A percentile compares a stretch with the other conserved stretches of the same genome.
Evolutionary conservation across 2,113 vertebrate species (phyloP).

Genomic region (Neopipo cinnamomea): DNA sequence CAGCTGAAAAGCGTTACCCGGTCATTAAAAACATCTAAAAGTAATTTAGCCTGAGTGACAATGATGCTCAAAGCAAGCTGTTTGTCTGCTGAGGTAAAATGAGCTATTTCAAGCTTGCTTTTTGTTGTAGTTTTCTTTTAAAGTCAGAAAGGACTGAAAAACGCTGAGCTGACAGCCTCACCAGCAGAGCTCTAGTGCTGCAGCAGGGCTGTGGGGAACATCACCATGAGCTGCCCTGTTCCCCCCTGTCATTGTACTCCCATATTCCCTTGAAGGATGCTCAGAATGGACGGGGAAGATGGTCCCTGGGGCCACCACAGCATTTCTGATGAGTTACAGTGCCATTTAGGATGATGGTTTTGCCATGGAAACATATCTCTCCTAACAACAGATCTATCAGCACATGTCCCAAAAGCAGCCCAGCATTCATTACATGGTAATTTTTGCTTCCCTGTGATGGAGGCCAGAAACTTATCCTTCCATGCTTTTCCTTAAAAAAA

Average conservation of each 20-base stretch:
- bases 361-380: conserved; percentile 49
- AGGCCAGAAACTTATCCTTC: background rate
- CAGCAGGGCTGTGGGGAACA: background rate
- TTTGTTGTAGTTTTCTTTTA: conserved; percentile 6
- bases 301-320: background rate
- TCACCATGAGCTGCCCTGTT: background rate
- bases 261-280: background rate
- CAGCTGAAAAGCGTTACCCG: background rate
- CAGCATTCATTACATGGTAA: background rate
- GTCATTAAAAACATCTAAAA: conserved; percentile 29
- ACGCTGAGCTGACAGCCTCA: background rate
- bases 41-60: conserved; percentile 44
- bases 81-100: conserved; percentile 29
- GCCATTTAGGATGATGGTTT: background rate
- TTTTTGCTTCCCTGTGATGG: background rate
- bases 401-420: background rate
- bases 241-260: fast-evolving
- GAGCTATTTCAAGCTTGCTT: conserved; percentile 15
- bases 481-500: background rate
- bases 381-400: background rate
- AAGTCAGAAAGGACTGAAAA: background rate
- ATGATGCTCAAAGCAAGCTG: conserved; percentile 7
- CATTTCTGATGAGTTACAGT: background rate
- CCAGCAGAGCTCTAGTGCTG: background rate
- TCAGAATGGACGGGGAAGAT: background rate